A percentile compares a stretch with the other conserved stretches of the same genome.
phyloP scores from a whole-genome alignment of 2,113 vertebrate genomes.

The Nothobranchius kuhntae region DNA sequence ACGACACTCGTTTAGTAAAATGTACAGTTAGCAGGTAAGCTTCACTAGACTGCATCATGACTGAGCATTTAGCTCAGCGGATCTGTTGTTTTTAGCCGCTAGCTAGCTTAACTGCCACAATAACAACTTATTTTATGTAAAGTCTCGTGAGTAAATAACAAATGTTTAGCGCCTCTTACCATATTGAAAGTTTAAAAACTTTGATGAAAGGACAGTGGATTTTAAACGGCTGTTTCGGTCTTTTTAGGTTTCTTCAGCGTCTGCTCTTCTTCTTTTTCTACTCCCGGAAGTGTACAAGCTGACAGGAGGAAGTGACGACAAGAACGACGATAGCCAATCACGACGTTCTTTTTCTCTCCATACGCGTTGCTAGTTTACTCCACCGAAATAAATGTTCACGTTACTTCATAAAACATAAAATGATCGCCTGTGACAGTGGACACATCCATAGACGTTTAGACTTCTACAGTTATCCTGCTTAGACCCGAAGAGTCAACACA shows the following conservation, averaged over 20 bases:
- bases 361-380: too few relatives aligned
- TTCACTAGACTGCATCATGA: conserved; percentile 38
- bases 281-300: conserved; percentile 48
- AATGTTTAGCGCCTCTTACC: conserved; percentile 30
- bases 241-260: not conserved
- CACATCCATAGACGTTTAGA: too few relatives aligned
- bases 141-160: not conserved
- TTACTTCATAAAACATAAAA: too few relatives aligned
- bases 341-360: too few relatives aligned
- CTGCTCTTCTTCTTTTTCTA: conserved; percentile 56
- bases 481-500: too few relatives aligned
- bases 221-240: not conserved
- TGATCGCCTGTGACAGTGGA: too few relatives aligned
- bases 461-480: too few relatives aligned
- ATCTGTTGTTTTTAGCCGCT: conserved; percentile 37
- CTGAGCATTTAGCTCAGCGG: conserved; percentile 55
- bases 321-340: not conserved
- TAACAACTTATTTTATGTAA: not conserved
- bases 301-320: conserved; percentile 46
- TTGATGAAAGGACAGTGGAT: not conserved
- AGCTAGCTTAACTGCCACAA: conserved; percentile 15
- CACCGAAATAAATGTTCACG: too few relatives aligned
- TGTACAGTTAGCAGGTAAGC: not conserved
- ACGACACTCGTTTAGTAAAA: not conserved
- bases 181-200: conserved; percentile 26